A percentile compares a stretch with the other conserved stretches of the same genome.
These are phyloP conservation scores for Apistogramma diplotaenia DNA, from an alignment of 2,113 vertebrate genomes.

Conservation along the genomic window DNA sequence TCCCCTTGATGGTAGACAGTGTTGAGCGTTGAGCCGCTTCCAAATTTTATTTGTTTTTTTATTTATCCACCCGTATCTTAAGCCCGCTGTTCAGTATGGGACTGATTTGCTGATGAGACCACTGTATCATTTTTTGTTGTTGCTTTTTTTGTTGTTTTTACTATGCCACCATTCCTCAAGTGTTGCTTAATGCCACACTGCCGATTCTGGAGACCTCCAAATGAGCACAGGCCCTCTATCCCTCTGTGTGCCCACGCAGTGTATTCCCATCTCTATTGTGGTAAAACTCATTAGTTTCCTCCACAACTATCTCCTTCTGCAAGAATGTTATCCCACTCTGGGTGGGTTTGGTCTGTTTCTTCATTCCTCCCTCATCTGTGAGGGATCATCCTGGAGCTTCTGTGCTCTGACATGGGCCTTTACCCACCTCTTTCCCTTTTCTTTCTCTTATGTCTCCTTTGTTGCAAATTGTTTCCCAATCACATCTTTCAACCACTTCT, in stretches of 20 bases:
- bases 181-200: constrained; percentile 35
- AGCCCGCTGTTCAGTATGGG: constrained; percentile 33
- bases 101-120: constrained; percentile 52
- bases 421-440: background rate
- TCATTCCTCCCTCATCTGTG: constrained; percentile 1
- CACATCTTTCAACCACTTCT: constrained; percentile 26
- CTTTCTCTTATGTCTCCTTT: background rate
- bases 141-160: background rate
- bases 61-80: constrained; percentile 14
- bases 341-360: constrained; percentile 37
- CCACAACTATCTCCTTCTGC: constrained; percentile 37
- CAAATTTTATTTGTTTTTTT: background rate
- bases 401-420: background rate
- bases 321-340: constrained; percentile 24
- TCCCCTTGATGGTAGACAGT: background rate
- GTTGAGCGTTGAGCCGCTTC: background rate
- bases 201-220: constrained; percentile 46
- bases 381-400: constrained; percentile 29
- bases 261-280: constrained; percentile 56
- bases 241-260: constrained; percentile 18
- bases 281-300: constrained; percentile 39
- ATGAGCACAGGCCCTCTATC: constrained; percentile 14
- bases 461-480: constrained; percentile 34
- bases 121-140: background rate
- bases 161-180: constrained; percentile 33